Base-by-base conservation (phyloP, 2,888 invertebrate genomes). In the Eupsilia transversa region DNA sequence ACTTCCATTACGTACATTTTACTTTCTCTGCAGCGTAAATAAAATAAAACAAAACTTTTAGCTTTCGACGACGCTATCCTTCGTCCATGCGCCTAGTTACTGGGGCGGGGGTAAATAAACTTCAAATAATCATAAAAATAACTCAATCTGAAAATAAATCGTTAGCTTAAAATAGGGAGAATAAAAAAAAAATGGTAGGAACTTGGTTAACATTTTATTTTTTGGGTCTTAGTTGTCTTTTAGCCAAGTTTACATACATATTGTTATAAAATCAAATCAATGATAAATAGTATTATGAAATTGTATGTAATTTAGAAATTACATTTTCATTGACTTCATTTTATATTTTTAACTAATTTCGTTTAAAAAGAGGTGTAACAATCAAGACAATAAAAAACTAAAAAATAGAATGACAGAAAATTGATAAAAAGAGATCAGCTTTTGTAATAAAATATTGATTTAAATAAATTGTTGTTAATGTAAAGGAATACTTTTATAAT, bases 21-120 rank as follows among this genome's bases (percentile, higher is more conserved):
- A 96, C 94, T 96, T 95, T 95, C 95, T 95, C 96, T 95, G 95
- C 94, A 89, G 95, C 95, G 86, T 90, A 81, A 86, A 90, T 91
- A 89, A 89, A 90, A 85, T 89, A 89, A 89, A 86, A 85, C 86
- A 80, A 84, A 80, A 79, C 79, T 73, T 88, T 90, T 87, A 90
- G 90, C 91, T 90, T 89, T 90, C 88, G 85, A 87, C 89, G 87
- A 81, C 87, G 77, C 90, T 83, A 85, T 72, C 52, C 70, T 81
- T 77, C 79, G 83, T 84, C 90, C 94, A 94, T 94, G 94, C 94
- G 85, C 90, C 92, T 91, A 89, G 70, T 52, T 82, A 82, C 80
- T 73, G 72, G 77, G 74, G 59, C 77, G 83, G 85, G 79, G 77
- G 80, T 86, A 85, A 86, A 85, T 82, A 83, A 88, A 89, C 82